Evolutionary conservation across 2,797 vertebrate species (phyloP), one percentile per base, ranked within the genome.

Genomic region (Psittacula derbiana): DNA sequence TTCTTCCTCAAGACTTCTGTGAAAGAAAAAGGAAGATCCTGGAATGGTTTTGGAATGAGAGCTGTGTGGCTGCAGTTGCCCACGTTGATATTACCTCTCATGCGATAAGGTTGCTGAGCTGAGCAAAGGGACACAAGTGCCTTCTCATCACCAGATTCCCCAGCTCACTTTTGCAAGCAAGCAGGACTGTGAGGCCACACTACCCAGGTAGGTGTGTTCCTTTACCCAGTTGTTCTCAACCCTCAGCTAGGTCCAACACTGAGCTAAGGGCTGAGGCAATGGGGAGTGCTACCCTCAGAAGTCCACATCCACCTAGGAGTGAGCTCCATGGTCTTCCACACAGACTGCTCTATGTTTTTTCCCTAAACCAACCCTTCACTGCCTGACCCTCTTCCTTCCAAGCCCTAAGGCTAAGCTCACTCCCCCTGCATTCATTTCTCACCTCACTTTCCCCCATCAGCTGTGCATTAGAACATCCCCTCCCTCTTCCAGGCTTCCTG

Each of bases 291-390:
- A 9, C 14, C 36, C 33, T 11, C 50, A 76, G 33, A 47, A 87
- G 58, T 17, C 11, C 28, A 18, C 3, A 14, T 25, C 44, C 23
- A 67, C 7, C 16, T 18, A 50, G 46, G 27, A 49, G 16, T 0
- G 6, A 75, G 41, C 23, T 57, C 16, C 21, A 27, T 27, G 6
- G 16, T 88, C 46, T 73, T 28, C 43, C 53, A 36, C 4, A 2
- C 8, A 21, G 16, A 20, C 17, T 17, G 0, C 11, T 46, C 1
- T 1, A 6, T 16, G 8, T 36, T 11, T n/a, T 90, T 33, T 10
- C 28, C 47, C 12, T 50, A 58, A 38, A 78, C 25, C 24, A 79
- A 8, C 17, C 17, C 75, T 64, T 16, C 21, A 11, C 33, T 70
- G 38, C 31, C 52, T 23, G 33, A 25, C 27, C 5, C 50, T 82